Base-by-base conservation (phyloP, 2,888 invertebrate genomes). In the Tachina lurida region DNA sequence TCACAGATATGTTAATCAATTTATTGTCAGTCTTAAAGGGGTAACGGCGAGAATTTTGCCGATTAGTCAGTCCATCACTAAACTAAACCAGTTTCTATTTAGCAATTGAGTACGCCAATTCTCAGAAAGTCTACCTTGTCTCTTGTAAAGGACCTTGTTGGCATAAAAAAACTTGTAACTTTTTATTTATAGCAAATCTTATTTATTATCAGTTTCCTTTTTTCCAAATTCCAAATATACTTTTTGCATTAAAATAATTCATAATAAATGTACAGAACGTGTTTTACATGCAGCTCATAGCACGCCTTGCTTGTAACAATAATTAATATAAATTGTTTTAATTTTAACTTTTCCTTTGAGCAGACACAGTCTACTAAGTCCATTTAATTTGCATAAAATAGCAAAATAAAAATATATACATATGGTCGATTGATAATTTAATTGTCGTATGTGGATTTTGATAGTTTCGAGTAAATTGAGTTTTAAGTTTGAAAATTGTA, bases 351-450 rank as follows among this genome's bases (percentile, higher is more conserved):
- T 62, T 65, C 52, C 67, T 70, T 60, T 54, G 22, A 58, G 43
- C 75, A 19, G 49, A 17, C 19, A 54, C 13, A 65, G 58, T 22
- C 67, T 39, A 77, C 67, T 39, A 77, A 60, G 22, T 58, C n/a
- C 43, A 77, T 63, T 77, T 56, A 79, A 86, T 86, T 86, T 86
- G 74, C 82, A 86, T 86, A 86, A 79, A 86, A 79, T 54, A 73
- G 49, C 31, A 31, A 12, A 49, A 82, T 45, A 17, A 49, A 73
- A 63, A 31, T 56, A 67, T 31, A 31, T 31, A 31, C 7, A 7
- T 31, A n/a, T n/a, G n/a, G n/a, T n/a, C n/a, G n/a, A n/a, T n/a
- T n/a, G n/a, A n/a, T n/a, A n/a, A n/a, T n/a, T n/a, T n/a, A n/a
- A n/a, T n/a, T n/a, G n/a, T n/a, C n/a, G n/a, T n/a, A n/a, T n/a